phyloP scores from a whole-genome alignment of 30 jellyfish, hydroid and myxozoan genomes.

The Clytia hemisphaerica region DNA sequence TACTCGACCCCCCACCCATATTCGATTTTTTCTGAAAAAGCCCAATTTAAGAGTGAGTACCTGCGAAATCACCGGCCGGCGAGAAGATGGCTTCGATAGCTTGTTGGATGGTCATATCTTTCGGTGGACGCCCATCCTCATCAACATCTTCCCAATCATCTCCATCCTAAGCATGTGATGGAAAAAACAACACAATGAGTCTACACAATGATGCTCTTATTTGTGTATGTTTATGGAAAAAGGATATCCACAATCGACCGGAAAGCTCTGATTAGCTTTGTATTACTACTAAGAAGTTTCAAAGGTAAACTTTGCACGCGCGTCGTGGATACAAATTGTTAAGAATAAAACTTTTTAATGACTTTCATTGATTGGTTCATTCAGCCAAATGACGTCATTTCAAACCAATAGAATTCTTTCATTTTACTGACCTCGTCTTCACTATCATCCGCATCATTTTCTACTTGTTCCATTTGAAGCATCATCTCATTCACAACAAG shows the following conservation, averaged over 20 bases:
- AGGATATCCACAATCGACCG: background rate
- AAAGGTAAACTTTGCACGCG: too few species aligned
- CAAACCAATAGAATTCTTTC: too few species aligned
- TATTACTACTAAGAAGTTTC: too few species aligned
- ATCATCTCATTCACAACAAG: constrained; percentile 60
- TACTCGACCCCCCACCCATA: too few species aligned
- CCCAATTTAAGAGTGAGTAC: constrained; percentile 24
- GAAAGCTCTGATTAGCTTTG: too few species aligned
- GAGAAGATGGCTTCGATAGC: constrained; percentile 81
- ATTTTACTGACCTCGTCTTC: constrained; percentile 51
- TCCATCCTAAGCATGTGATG: constrained; percentile 35
- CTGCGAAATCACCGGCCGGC: constrained; percentile 74
- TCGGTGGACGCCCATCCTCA: constrained; percentile 50
- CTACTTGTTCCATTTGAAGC: constrained; percentile 59
- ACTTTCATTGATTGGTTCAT: too few species aligned
- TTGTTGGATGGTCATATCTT: constrained; percentile 59
- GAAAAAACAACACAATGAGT: background rate
- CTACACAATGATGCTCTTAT: background rate
- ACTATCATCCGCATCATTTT: constrained; percentile 37
- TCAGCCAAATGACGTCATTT: background rate
- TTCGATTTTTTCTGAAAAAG: too few species aligned
- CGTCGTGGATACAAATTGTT: too few species aligned
- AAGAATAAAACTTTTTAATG: background rate
- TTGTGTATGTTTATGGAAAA: background rate
- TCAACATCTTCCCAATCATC: constrained; percentile 72